Evolutionary conservation across 2,888 invertebrate genomes (phyloP).

Genomic region (Caprella mutica): DNA sequence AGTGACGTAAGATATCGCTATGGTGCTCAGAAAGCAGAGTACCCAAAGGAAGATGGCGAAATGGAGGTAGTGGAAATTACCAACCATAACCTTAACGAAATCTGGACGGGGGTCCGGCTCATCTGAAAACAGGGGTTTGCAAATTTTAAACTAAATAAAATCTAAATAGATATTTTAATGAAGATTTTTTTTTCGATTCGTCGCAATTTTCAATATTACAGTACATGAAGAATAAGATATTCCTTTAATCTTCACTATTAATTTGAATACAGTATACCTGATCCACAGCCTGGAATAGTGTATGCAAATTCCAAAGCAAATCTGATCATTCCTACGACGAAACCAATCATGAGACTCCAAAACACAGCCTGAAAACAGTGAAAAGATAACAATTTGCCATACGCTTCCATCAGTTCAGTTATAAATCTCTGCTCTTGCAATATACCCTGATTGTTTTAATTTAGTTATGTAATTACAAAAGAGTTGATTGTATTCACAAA

Average conservation of each 20-base stretch:
- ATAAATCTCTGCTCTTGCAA: neutral
- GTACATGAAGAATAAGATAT: too few relatives aligned
- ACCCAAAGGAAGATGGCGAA: constrained; percentile 46
- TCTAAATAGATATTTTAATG: too few relatives aligned
- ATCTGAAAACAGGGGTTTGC: constrained; percentile 13
- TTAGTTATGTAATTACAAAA: neutral
- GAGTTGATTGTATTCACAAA: neutral
- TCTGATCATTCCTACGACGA: constrained; percentile 44
- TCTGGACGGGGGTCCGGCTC: constrained; percentile 38
- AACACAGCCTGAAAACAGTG: constrained; percentile 46
- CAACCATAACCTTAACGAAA: constrained; percentile 37
- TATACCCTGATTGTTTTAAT: neutral
- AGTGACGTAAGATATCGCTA: constrained; percentile 43
- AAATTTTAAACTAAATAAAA: too few relatives aligned
- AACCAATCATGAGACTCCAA: constrained; percentile 47
- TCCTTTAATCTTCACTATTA: too few relatives aligned
- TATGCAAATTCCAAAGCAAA: constrained; percentile 47
- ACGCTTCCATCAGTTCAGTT: neutral
- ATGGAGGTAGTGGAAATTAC: constrained; percentile 43
- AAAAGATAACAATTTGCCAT: neutral
- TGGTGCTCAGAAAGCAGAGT: constrained; percentile 40
- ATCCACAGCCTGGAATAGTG: constrained; percentile 42
- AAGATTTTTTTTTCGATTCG: too few relatives aligned
- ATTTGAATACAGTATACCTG: too few relatives aligned
- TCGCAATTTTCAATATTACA: too few relatives aligned